phyloP scores from a whole-genome alignment of 2,113 vertebrate species.

The Oryzias javanicus region DNA sequence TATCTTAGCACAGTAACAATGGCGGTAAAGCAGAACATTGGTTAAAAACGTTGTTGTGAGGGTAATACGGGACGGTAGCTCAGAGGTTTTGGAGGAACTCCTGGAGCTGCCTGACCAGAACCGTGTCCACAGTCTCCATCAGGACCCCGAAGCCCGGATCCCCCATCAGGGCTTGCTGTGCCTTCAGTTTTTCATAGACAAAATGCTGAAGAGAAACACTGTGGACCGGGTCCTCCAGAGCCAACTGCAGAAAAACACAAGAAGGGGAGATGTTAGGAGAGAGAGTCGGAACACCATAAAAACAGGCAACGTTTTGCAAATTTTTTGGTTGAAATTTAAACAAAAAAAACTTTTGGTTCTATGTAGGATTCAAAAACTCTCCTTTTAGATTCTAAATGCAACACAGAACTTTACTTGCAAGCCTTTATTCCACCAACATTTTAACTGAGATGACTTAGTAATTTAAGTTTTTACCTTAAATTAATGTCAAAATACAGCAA shows the following conservation, averaged over 20 bases:
- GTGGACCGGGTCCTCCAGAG: constrained; percentile 93
- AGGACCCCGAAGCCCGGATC: constrained; percentile 88
- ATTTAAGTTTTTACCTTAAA: too few species aligned
- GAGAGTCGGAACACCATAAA: not conserved
- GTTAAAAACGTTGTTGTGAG: constrained; percentile 36
- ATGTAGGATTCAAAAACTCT: too few species aligned
- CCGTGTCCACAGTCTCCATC: constrained; percentile 96
- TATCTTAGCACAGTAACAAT: constrained; percentile 28
- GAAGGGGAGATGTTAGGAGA: constrained; percentile 5
- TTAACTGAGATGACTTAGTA: too few species aligned
- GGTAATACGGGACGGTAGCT: constrained; percentile 50
- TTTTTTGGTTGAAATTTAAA: too few species aligned
- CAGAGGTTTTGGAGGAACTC: constrained; percentile 91
- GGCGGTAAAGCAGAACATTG: constrained; percentile 19
- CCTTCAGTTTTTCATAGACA: constrained; percentile 94
- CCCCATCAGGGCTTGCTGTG: constrained; percentile 88
- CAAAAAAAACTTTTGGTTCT: too few species aligned
- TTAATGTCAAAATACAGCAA: too few species aligned
- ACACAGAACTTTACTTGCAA: too few species aligned
- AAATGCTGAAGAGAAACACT: constrained; percentile 92
- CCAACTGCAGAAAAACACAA: constrained; percentile 78
- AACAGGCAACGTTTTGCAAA: too few species aligned
- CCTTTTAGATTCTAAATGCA: too few species aligned
- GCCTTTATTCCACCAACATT: too few species aligned
- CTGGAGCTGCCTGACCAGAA: constrained; percentile 92